These are phyloP conservation scores for Chloebia gouldiae DNA, from an alignment of 2,113 vertebrate species.

Conservation along the genomic window DNA sequence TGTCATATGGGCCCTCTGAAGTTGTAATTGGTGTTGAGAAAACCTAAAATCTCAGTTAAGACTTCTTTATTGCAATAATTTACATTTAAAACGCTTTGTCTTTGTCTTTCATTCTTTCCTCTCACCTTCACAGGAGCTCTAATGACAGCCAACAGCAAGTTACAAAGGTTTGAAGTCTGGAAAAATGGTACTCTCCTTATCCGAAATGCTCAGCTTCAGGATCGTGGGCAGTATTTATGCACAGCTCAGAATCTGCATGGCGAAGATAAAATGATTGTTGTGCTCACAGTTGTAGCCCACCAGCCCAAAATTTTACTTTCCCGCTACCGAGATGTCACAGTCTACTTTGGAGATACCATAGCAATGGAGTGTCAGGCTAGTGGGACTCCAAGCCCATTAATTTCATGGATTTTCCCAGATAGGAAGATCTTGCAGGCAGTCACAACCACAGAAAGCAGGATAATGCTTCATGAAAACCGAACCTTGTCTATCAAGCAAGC, in stretches of 20 bases:
- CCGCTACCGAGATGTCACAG: conserved; percentile 77
- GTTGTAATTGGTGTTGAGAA: background rate
- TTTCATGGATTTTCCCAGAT: conserved; percentile 89
- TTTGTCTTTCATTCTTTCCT: background rate
- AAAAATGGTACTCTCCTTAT: conserved; percentile 86
- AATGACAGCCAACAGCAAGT: conserved; percentile 76
- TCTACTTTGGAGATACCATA: conserved; percentile 77
- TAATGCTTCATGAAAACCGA: conserved; percentile 77
- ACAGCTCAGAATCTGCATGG: conserved; percentile 83
- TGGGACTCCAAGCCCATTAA: conserved; percentile 77
- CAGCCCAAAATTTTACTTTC: conserved; percentile 77
- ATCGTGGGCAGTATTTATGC: conserved; percentile 87
- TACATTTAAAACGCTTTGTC: background rate
- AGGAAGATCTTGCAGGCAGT: conserved; percentile 61
- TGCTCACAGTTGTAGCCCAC: conserved; percentile 75
- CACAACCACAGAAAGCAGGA: conserved; percentile 38
- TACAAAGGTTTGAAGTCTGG: conserved; percentile 83
- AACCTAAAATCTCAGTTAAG: background rate
- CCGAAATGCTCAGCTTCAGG: conserved; percentile 75
- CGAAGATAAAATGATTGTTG: conserved; percentile 67
- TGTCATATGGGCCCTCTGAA: background rate
- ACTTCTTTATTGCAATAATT: background rate
- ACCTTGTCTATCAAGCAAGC: conserved; percentile 78
- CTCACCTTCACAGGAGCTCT: conserved; percentile 71
- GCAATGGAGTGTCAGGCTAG: conserved; percentile 81